Conservation (phyloP, 2,888 invertebrate genomes). For the Dasysyrphus tricinctus region DNA sequence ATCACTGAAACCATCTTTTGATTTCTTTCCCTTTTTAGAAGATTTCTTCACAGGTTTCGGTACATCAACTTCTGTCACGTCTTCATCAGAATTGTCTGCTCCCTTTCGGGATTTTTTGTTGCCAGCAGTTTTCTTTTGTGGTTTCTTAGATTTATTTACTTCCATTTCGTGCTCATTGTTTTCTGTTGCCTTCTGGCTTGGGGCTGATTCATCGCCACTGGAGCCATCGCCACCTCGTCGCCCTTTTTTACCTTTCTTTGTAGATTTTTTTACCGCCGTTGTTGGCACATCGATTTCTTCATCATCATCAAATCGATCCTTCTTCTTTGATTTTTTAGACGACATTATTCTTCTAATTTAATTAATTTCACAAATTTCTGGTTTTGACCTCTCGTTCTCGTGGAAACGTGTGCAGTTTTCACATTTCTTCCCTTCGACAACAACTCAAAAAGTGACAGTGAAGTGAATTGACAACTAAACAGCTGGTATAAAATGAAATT, state of each 20-base stretch:
- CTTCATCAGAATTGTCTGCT: constrained; percentile 70
- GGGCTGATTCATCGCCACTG: constrained; percentile 84
- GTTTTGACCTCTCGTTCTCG: constrained; percentile 45
- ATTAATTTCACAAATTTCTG: not conserved
- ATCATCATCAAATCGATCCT: constrained; percentile 79
- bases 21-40: constrained; percentile 66
- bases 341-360: constrained; percentile 74
- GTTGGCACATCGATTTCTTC: constrained; percentile 76
- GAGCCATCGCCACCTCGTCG: constrained; percentile 85
- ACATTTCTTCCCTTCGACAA: constrained; percentile 3
- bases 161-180: constrained; percentile 82
- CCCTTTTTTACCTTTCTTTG: constrained; percentile 79
- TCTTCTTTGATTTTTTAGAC: constrained; percentile 80
- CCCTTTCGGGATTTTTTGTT: constrained; percentile 79
- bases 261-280: constrained; percentile 75
- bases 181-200: constrained; percentile 61
- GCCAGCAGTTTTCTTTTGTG: constrained; percentile 54
- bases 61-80: constrained; percentile 52
- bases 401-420: constrained; percentile 70
- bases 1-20: constrained; percentile 81
- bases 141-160: constrained; percentile 77
- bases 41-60: constrained; percentile 73
- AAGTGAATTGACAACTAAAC: not conserved
- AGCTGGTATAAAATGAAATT: not conserved
- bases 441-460: not conserved